Base-by-base conservation (phyloP, 2,113 vertebrate species). In the Hassar affinis region DNA sequence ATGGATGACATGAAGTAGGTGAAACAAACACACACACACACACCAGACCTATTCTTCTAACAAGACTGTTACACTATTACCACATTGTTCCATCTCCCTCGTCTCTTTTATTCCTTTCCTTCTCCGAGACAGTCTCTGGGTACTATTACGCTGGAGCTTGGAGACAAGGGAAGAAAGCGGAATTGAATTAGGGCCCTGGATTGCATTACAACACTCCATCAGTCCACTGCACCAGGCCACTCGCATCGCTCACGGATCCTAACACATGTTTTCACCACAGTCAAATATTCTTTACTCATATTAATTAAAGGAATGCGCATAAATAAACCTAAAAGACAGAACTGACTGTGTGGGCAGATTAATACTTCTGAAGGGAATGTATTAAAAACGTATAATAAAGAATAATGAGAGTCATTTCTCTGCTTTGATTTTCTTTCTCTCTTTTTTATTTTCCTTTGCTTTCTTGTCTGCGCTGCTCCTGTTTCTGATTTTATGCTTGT, bases 161-260 rank as follows among this genome's bases (percentile, higher is more conserved):
- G 74, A 85, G 80, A 82, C 79, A 52, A 35, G 42, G 62, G 10
- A 56, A 35, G 74, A 85, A 64, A 78, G 61, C 27, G 9, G 52
- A 85, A 82, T 82, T 64, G 10, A 71, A 78, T 85, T 82, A 82
- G 25, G 47, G 42, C 47, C 52, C 2, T 61, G 30, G 79, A 78
- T 85, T 82, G 57, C 62, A 78, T 82, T 71, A 82, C 38, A 57
- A 35, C 38, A 25, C 71, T 68, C 27, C 52, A 42, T 9, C 74
- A 54, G 74, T 75, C 15, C 49, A 15, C 71, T 51, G 47, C n/a
- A 75, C 56, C 72, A 47, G 79, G 33, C 38, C 52, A 61, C 30
- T 22, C 51, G 11, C 27, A 49, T 62, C 57, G 62, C 69, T 75
- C 49, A 38, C 56, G 30, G 17, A 74, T 22, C 68, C 52, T 52